Conservation (phyloP, 2,113 vertebrate species). For the Machaerirhynchus nigripectus region DNA sequence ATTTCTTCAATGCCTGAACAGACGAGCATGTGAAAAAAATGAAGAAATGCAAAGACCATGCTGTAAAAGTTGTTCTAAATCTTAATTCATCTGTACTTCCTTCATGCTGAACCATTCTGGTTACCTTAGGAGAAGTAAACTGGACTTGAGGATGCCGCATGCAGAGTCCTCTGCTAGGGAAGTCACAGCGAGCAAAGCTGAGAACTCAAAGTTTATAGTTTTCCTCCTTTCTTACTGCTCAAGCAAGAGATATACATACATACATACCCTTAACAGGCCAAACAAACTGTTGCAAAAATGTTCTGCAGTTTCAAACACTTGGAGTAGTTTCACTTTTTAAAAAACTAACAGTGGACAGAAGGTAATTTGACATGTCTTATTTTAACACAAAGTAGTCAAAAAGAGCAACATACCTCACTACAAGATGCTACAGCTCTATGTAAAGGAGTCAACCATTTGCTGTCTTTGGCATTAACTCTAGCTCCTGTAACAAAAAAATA, state of each 20-base stretch:
- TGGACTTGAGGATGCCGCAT: background rate
- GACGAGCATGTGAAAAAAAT: background rate
- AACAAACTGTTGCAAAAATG: background rate
- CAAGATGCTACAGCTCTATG: constrained; percentile 98
- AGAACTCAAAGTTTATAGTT: background rate
- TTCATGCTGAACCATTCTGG: background rate
- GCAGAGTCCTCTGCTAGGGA: background rate
- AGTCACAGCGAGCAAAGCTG: background rate
- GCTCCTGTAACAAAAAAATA: constrained; percentile 83
- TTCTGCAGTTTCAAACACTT: background rate
- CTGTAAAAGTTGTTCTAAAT: background rate
- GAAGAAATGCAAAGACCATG: background rate
- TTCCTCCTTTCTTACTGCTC: background rate
- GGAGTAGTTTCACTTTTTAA: background rate
- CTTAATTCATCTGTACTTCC: background rate
- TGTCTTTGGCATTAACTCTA: constrained; percentile 99
- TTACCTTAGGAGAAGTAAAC: background rate
- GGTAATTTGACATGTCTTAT: background rate
- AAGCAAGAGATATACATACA: background rate
- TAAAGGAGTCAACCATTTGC: constrained; percentile 99
- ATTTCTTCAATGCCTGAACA: background rate
- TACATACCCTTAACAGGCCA: background rate
- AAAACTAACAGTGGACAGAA: background rate
- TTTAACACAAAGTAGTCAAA: background rate
- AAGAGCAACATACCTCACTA: constrained; percentile 86